A percentile compares a stretch with the other conserved stretches of the same genome.
phyloP scores from a whole-genome alignment of 2,113 vertebrate species.

The Tretioscincus oriximinensis region DNA sequence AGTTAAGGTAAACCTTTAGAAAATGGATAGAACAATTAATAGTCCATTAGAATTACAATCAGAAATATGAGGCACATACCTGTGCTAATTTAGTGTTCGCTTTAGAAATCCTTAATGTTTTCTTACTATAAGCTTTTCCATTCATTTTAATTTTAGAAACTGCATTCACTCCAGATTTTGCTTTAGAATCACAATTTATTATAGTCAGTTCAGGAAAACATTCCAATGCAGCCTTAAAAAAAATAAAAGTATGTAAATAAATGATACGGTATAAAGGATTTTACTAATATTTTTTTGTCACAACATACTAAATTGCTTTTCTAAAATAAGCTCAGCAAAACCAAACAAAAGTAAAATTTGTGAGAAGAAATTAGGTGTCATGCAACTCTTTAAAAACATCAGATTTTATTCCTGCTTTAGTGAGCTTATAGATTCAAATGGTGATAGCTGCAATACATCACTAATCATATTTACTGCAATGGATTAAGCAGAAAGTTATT shows the following conservation, averaged over 20 bases:
- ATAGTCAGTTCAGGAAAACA: slow-evolving; percentile 93
- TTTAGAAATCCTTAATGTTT: slow-evolving; percentile 91
- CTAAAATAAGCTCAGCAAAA: not conserved
- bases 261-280: not conserved
- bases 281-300: slow-evolving; percentile 7
- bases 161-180: slow-evolving; percentile 82
- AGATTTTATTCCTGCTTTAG: not conserved
- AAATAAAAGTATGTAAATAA: slow-evolving; percentile 40
- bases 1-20: not conserved
- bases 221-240: slow-evolving; percentile 89
- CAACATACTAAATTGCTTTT: slow-evolving; percentile 19
- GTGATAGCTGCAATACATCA: not conserved
- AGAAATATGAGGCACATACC: slow-evolving; percentile 72
- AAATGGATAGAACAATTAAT: not conserved
- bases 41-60: not conserved
- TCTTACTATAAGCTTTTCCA: slow-evolving; percentile 93
- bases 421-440: not conserved
- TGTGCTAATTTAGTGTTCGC: slow-evolving; percentile 85
- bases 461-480: not conserved
- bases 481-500: not conserved
- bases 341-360: not conserved
- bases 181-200: slow-evolving; percentile 84
- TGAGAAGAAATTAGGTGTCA: not conserved
- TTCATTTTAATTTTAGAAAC: slow-evolving; percentile 93
- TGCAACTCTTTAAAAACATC: not conserved